A percentile compares a stretch with the other conserved stretches of the same genome.
Evolutionary conservation across 2,113 vertebrate genomes (phyloP).

Genomic region (Lepus timidus): DNA sequence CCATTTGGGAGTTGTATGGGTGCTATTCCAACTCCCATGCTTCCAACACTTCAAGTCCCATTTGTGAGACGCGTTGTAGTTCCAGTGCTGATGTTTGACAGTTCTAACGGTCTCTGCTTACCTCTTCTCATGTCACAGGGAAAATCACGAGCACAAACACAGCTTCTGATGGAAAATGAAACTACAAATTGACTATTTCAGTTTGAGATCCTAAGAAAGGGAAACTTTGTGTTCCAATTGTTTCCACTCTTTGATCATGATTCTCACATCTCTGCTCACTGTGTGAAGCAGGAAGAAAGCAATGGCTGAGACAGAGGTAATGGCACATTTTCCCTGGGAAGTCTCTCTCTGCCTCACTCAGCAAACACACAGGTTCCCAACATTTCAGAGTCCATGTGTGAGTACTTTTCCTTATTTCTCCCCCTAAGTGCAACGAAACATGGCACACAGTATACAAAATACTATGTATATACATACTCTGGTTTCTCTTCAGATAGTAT

Average conservation of each 20-base stretch:
- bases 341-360: not conserved
- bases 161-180: not conserved
- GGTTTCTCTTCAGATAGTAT: no score
- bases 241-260: not conserved
- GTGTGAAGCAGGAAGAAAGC: not conserved
- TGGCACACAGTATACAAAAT: not conserved
- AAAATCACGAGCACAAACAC: not conserved
- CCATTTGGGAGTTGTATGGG: not conserved
- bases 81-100: not conserved
- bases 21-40: not conserved
- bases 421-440: not conserved
- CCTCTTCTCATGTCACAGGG: not conserved
- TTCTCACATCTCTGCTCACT: not conserved
- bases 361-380: not conserved
- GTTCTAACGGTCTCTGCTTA: not conserved
- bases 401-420: constrained; percentile 4
- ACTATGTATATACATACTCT: no score
- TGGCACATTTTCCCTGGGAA: not conserved
- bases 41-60: not conserved
- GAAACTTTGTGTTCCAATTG: not conserved
- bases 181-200: not conserved
- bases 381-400: not conserved
- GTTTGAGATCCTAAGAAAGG: not conserved
- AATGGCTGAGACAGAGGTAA: not conserved
- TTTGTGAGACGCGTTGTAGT: not conserved